Conservation (phyloP, 2,888 invertebrate genomes). For the Eupithecia inturbata region DNA sequence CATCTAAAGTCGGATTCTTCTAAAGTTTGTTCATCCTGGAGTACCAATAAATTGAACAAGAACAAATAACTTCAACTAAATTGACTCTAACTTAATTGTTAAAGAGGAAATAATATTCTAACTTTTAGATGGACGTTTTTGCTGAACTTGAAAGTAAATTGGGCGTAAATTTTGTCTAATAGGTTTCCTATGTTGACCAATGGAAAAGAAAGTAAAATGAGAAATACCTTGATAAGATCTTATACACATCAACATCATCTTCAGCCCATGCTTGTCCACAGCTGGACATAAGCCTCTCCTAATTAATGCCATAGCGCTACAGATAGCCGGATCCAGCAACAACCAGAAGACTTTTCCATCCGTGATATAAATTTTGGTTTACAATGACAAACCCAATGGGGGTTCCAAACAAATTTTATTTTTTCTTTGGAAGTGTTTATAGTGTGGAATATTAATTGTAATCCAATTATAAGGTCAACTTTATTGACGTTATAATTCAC, state of each 20-base stretch:
- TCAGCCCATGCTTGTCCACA: not conserved
- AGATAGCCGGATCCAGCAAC: not conserved
- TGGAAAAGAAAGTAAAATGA: not conserved
- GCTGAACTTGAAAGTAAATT: not conserved
- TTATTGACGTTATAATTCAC: constrained; percentile 36
- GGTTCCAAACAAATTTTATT: too few species aligned
- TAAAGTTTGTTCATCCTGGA: constrained; percentile 62
- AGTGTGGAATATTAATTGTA: not conserved
- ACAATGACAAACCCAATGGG: not conserved
- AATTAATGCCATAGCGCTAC: not conserved
- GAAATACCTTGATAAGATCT: not conserved
- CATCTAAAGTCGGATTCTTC: constrained; percentile 66
- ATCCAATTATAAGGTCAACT: constrained; percentile 13
- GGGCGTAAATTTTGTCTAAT: not conserved
- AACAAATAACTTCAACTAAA: constrained; percentile 75
- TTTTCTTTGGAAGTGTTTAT: not conserved
- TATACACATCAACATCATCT: not conserved
- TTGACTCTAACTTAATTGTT: constrained; percentile 71
- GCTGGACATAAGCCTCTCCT: not conserved
- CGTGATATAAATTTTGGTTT: too few species aligned
- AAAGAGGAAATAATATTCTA: constrained; percentile 64
- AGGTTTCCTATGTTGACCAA: not conserved
- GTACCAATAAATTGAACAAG: constrained; percentile 72
- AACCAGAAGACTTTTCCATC: too few species aligned
- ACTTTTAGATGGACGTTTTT: constrained; percentile 57